Evolutionary conservation across 2,113 vertebrate genomes (phyloP).

Genomic region (Daboia siamensis): DNA sequence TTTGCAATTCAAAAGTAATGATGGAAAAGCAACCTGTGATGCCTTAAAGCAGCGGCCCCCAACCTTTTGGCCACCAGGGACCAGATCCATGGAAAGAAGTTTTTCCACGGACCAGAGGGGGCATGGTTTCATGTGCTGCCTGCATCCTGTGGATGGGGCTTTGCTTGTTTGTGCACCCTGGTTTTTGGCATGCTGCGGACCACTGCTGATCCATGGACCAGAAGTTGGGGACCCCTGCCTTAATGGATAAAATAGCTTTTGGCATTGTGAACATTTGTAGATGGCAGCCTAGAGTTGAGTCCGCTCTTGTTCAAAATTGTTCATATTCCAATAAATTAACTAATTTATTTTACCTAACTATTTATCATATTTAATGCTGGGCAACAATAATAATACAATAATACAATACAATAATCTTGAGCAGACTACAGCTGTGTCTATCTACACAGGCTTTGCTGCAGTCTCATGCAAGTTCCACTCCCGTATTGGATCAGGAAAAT

Average conservation of each 20-base stretch:
- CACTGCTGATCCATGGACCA: neutral
- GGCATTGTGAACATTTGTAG: neutral
- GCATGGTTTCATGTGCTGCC: accelerated
- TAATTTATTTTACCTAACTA: neutral
- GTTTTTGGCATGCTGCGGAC: neutral
- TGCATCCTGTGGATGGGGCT: neutral
- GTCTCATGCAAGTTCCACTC: neutral
- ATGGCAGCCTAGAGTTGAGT: neutral
- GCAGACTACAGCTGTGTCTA: neutral
- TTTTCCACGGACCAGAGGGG: neutral
- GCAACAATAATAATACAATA: too few species aligned
- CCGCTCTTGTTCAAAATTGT: neutral
- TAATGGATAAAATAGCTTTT: neutral
- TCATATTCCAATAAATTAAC: neutral
- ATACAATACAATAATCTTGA: too few species aligned
- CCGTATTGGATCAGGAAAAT: neutral
- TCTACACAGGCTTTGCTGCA: neutral
- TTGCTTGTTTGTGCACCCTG: neutral
- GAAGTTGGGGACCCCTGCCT: neutral
- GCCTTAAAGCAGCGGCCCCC: neutral
- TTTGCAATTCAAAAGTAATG: neutral
- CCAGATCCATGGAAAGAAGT: neutral
- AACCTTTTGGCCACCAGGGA: neutral
- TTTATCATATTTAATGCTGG: neutral
- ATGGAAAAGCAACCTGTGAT: too few species aligned